Evolutionary conservation across 2,113 vertebrate genomes (phyloP).

Genomic region (Lonchura striata): DNA sequence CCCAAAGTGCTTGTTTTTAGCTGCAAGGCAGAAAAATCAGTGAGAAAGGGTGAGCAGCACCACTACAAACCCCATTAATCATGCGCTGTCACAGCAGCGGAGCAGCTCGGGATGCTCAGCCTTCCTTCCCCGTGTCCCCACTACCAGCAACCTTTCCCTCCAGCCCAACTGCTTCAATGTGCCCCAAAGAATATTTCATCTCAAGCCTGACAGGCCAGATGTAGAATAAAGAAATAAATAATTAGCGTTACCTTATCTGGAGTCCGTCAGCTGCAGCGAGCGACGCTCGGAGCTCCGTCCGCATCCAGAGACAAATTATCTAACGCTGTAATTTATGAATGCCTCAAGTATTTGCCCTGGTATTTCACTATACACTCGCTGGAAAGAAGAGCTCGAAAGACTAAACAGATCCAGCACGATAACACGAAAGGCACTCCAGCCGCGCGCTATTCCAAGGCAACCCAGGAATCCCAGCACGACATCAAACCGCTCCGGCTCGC

Average conservation of each 20-base stretch:
- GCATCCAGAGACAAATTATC: background rate
- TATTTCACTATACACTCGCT: background rate
- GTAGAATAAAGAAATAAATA: conserved; percentile 8
- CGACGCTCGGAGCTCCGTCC: background rate
- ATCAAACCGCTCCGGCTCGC: background rate
- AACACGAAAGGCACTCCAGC: conserved; percentile 13
- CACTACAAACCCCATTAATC: background rate
- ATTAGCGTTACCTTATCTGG: conserved; percentile 31
- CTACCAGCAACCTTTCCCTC: background rate
- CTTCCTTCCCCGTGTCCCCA: fast-evolving
- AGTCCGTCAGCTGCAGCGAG: background rate
- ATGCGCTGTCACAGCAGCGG: background rate
- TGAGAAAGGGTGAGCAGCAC: background rate
- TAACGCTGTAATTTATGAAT: background rate
- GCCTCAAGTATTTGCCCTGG: background rate
- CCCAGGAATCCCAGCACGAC: background rate
- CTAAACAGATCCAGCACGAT: conserved; percentile 20
- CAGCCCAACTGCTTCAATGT: background rate
- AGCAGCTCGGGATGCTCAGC: background rate
- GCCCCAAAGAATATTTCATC: background rate
- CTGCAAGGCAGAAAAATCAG: background rate
- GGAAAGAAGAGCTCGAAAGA: background rate
- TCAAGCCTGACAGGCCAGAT: background rate
- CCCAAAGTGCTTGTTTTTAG: fast-evolving
- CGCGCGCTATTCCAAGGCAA: background rate